Evolutionary conservation across 2,113 vertebrate species (phyloP).

Genomic region (Scophthalmus maximus): DNA sequence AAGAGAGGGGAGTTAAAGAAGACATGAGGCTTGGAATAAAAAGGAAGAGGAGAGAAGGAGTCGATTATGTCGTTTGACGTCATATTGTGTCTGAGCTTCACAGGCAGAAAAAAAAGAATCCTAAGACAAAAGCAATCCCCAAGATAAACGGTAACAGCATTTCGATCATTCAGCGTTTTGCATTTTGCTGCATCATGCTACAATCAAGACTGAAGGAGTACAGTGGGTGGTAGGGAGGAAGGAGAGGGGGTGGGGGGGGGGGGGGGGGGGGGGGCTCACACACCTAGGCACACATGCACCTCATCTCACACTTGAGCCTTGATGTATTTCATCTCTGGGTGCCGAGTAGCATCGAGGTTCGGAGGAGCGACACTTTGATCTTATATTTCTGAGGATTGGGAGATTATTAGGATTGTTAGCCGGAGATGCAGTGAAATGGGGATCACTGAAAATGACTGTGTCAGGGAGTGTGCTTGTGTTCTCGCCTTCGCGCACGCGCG

Average conservation of each 20-base stretch:
- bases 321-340: constrained; percentile 43
- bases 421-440: constrained; percentile 21
- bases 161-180: constrained; percentile 27
- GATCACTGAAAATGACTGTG: constrained; percentile 24
- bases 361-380: constrained; percentile 44
- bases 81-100: constrained; percentile 6
- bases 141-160: neutral
- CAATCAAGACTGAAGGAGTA: constrained; percentile 8
- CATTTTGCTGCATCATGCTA: constrained; percentile 64
- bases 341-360: constrained; percentile 32
- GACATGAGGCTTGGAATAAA: neutral
- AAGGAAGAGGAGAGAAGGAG: too few species aligned
- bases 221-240: too few species aligned
- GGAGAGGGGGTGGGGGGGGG: neutral
- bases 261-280: neutral
- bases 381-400: constrained; percentile 45
- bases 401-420: constrained; percentile 45
- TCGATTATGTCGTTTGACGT: neutral
- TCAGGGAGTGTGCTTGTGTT: constrained; percentile 8
- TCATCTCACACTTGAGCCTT: constrained; percentile 19
- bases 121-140: neutral
- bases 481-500: too few species aligned
- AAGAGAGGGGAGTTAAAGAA: neutral
- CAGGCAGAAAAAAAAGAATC: neutral
- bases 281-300: neutral